phyloP scores from a whole-genome alignment of 2,113 vertebrate species.

The Odocoileus virginianus region DNA sequence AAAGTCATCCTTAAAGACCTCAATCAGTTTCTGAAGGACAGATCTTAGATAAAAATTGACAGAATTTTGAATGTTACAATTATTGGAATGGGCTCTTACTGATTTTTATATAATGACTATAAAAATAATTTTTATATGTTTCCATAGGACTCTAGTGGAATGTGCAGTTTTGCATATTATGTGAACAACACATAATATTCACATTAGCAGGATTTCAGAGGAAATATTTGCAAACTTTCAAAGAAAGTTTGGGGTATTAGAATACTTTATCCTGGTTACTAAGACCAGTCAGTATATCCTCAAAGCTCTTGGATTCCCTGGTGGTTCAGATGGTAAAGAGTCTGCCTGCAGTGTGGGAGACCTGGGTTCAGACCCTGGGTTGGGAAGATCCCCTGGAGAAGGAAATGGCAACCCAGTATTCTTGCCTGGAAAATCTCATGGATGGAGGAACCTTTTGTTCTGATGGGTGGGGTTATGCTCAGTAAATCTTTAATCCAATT shows the following conservation, averaged over 20 bases:
- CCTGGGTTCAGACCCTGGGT: not conserved
- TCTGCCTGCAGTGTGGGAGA: not conserved
- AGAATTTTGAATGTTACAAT: not conserved
- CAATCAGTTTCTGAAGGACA: not conserved
- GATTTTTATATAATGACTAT: not conserved
- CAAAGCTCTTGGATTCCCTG: not conserved
- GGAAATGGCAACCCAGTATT: not conserved
- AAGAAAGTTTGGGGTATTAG: not conserved
- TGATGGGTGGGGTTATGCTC: not conserved
- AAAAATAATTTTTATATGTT: not conserved
- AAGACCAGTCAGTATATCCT: not conserved
- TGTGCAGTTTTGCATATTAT: not conserved
- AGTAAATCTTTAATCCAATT: not conserved
- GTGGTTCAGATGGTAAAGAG: not conserved
- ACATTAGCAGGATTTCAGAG: not conserved
- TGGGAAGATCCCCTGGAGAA: not conserved
- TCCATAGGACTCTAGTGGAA: not conserved
- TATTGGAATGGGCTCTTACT: not conserved
- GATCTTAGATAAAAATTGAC: not conserved
- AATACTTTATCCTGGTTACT: not conserved
- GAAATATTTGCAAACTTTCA: not conserved
- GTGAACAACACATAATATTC: not conserved
- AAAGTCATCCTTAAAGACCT: not conserved
- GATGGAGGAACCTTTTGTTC: not conserved
- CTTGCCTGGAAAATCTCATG: not conserved